A percentile compares a stretch with the other conserved stretches of the same genome.
Evolutionary conservation across 2,113 vertebrate species (phyloP).

Genomic region (Macroglossus sobrinus): DNA sequence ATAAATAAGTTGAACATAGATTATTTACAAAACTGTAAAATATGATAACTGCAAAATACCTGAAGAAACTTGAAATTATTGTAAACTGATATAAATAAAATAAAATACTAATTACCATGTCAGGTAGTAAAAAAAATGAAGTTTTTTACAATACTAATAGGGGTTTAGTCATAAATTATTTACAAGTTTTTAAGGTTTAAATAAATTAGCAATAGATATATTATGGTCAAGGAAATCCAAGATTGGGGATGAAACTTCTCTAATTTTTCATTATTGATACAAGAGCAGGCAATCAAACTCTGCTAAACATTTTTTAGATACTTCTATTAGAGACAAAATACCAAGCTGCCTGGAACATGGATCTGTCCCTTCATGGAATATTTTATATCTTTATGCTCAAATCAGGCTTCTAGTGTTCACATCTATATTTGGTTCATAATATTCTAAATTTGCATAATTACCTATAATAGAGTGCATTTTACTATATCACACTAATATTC

Average conservation of each 20-base stretch:
- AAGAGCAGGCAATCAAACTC: not conserved
- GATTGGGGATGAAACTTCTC: not conserved
- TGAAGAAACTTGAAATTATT: not conserved
- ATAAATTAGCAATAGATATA: not conserved
- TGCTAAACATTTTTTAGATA: not conserved
- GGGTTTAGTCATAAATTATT: not conserved
- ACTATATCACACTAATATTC: not conserved
- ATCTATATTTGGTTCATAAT: not conserved
- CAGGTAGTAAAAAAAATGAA: not conserved
- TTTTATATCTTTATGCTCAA: not conserved
- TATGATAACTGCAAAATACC: not conserved
- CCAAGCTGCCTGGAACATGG: not conserved
- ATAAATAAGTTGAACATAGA: not conserved
- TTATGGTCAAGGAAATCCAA: not conserved
- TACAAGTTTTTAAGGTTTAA: not conserved
- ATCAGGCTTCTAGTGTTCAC: not conserved
- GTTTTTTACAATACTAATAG: not conserved
- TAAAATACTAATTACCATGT: not conserved
- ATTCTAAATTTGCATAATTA: not conserved
- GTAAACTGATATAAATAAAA: not conserved
- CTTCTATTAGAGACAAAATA: not conserved
- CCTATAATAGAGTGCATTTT: not conserved
- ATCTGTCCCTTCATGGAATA: not conserved
- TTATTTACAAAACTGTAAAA: constrained; percentile 1
- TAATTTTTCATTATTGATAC: not conserved